Evolutionary conservation across 2,888 invertebrate genomes (phyloP).

Genomic region (Nasonia oneida): DNA sequence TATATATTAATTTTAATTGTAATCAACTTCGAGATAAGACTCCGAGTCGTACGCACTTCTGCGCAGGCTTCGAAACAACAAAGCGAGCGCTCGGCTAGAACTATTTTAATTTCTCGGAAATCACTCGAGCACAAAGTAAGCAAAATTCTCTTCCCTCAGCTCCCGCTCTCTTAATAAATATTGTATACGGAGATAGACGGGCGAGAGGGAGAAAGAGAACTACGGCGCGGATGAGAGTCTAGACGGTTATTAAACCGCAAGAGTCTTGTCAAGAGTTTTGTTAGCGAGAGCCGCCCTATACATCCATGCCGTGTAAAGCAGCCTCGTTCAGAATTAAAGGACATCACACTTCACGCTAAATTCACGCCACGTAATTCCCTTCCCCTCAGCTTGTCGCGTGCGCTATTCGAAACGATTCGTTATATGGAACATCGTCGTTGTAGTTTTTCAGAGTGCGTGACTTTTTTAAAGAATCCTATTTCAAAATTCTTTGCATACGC

Average conservation of each 20-base stretch:
- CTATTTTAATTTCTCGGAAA: conserved; percentile 12
- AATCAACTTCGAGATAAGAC: not conserved
- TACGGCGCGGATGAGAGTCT: not conserved
- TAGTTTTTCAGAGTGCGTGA: not conserved
- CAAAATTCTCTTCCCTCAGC: not conserved
- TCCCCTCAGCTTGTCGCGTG: not conserved
- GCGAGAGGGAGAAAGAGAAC: not conserved
- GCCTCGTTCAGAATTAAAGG: conserved; percentile 4
- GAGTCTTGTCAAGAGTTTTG: conserved; percentile 33
- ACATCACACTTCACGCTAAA: not conserved
- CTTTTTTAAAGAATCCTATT: not conserved
- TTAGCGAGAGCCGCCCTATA: not conserved
- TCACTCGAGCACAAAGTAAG: not conserved
- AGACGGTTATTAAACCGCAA: conserved; percentile 25
- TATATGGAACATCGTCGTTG: not conserved
- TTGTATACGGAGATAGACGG: not conserved
- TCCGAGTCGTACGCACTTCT: not conserved
- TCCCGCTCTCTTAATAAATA: not conserved
- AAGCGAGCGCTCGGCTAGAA: not conserved
- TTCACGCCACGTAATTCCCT: not conserved
- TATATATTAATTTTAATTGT: not conserved
- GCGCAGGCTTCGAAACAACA: not conserved
- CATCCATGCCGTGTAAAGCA: not conserved
- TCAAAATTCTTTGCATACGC: not conserved
- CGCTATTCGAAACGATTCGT: not conserved